Percentiles rank a stretch among this genome's conserved stretches.
These are phyloP conservation scores for Hirtodrosophila confusa DNA, from an alignment of 2,888 invertebrate species.

Conservation along the genomic window DNA sequence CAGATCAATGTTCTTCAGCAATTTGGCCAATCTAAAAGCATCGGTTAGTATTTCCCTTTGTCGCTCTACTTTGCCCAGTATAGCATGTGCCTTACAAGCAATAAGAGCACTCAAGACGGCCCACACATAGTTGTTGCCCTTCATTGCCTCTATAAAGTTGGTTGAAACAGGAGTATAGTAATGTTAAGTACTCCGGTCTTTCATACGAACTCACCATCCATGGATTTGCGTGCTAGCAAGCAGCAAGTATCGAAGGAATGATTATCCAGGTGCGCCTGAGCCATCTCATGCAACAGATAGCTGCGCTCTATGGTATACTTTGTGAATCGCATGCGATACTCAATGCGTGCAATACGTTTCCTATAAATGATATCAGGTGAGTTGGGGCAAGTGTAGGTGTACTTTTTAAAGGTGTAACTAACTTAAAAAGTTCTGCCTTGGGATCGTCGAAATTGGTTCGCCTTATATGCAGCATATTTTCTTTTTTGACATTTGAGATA, in stretches of 20 bases:
- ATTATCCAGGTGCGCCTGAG: constrained; percentile 68
- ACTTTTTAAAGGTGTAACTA: background rate
- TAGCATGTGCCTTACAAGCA: constrained; percentile 76
- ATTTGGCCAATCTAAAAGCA: constrained; percentile 56
- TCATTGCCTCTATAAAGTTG: constrained; percentile 59
- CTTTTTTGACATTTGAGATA: constrained; percentile 47
- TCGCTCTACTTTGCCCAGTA: constrained; percentile 78
- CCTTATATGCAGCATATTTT: constrained; percentile 57
- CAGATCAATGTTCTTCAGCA: constrained; percentile 61
- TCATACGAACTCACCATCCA: constrained; percentile 59
- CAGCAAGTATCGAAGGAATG: constrained; percentile 76
- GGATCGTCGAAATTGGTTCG: constrained; percentile 63
- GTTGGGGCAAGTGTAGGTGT: too few relatives aligned
- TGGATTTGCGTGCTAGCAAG: constrained; percentile 68
- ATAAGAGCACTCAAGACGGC: constrained; percentile 71
- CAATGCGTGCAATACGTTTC: constrained; percentile 61
- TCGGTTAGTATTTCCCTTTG: constrained; percentile 67
- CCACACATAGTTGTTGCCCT: constrained; percentile 74
- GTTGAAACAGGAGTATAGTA: too few relatives aligned
- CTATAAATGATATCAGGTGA: constrained; percentile 39
- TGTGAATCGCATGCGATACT: constrained; percentile 76
- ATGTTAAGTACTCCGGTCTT: background rate
- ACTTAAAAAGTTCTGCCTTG: constrained; percentile 60
- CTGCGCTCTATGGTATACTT: constrained; percentile 77
- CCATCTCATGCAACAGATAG: constrained; percentile 77